Base-by-base conservation (phyloP, 2,888 invertebrate species). In the Elgonia sp. region DNA sequence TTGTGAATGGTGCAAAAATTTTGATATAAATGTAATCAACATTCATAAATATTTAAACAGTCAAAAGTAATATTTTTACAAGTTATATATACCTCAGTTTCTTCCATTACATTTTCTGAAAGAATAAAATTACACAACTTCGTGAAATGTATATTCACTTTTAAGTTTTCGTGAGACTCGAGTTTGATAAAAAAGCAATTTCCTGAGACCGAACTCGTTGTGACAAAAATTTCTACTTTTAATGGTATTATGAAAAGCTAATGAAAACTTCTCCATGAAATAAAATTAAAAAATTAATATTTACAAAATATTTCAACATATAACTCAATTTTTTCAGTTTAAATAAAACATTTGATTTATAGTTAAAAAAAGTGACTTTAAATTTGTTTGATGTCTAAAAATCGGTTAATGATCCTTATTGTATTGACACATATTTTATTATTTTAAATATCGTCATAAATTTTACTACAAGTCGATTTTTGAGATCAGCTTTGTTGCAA, bases 101-200 rank as follows among this genome's bases (percentile, higher is more conserved):
- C 53, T 62, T 46, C n/a, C 12, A 67, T 67, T 67, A 67, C 0
- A 67, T 67, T 46, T 46, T n/a, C 29, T 53, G 12, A 10, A 70
- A 37, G 70, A 55, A 53, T 37, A 37, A 70, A 70, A 70, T 42
- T 53, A 39, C 53, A 70, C 0, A 70, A 70, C 37, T 70, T 70
- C 9, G 16, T 53, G 37, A 70, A 70, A 70, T 37, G 18, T 70
- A 37, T 70, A 53, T 70, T 18, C 70, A 53, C 37, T 53, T 53
- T 37, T n/a, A 70, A 70, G 70, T 70, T 70, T 70, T 70, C 10
- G n/a, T 53, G 53, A 50, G 53, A 50, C 50, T 63, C 10, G 50
- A 69, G 46, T 29, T 29, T 29, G 29, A 69, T 69, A 69, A 69
- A 69, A 69, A 69, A 50, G 69, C 16, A 69, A 69, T 69, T 69